Percentiles rank a stretch among this genome's conserved stretches.
These are phyloP conservation scores for Brachypteracias leptosomus DNA, from an alignment of 2,113 vertebrate genomes.

Conservation along the genomic window DNA sequence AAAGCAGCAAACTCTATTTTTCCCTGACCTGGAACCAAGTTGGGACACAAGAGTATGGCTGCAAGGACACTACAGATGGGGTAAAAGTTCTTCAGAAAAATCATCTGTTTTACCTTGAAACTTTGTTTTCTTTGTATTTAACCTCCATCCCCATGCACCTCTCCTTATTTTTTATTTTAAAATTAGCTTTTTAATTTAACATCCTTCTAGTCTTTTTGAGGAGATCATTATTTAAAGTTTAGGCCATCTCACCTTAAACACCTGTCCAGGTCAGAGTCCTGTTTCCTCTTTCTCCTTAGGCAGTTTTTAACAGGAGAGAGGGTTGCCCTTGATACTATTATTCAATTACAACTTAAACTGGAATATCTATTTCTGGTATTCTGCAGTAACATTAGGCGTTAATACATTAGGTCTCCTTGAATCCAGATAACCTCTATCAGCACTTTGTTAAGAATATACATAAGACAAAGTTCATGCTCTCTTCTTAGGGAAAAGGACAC, in stretches of 20 bases:
- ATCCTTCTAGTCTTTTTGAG: neutral
- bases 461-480: neutral
- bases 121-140: neutral
- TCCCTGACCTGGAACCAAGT: neutral
- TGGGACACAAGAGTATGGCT: neutral
- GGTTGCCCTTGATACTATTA: neutral
- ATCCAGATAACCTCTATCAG: neutral
- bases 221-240: neutral
- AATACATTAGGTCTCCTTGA: neutral
- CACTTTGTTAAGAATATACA: neutral
- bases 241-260: neutral
- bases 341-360: neutral
- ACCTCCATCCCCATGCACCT: fast-evolving
- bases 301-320: neutral
- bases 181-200: fast-evolving
- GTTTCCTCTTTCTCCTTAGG: neutral
- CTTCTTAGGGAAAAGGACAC: neutral
- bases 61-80: neutral
- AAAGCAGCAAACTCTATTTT: neutral
- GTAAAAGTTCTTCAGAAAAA: neutral
- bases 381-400: neutral
- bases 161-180: neutral
- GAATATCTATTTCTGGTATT: neutral
- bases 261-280: neutral
- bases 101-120: neutral